phyloP scores from a whole-genome alignment of 2,888 invertebrate genomes.

The Volucella bombylans region DNA sequence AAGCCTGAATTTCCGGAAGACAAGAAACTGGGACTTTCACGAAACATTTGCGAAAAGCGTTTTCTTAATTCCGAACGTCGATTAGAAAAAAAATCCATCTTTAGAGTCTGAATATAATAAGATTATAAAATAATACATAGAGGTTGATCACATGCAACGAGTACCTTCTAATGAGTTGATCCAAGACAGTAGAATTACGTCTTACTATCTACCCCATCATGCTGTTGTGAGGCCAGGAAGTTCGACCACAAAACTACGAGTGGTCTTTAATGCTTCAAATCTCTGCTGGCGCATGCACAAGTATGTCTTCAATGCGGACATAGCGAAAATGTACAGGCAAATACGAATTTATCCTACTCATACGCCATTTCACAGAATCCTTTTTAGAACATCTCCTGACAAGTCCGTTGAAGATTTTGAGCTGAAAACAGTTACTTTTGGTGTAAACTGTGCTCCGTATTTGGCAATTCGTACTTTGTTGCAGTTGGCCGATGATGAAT shows the following conservation, averaged over 20 bases:
- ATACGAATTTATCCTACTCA: slow-evolving; percentile 59
- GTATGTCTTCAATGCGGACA: slow-evolving; percentile 73
- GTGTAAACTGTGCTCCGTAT: slow-evolving; percentile 41
- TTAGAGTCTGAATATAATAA: background rate
- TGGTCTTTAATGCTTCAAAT: no score
- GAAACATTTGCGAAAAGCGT: slow-evolving; percentile 2
- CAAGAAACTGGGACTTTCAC: background rate
- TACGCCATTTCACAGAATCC: slow-evolving; percentile 67
- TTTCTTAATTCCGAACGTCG: background rate
- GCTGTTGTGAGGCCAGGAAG: no score
- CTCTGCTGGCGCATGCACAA: no score
- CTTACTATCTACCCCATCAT: no score
- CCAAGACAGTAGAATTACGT: no score
- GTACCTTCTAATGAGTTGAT: no score
- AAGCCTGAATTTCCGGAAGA: slow-evolving; percentile 18
- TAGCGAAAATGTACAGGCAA: slow-evolving; percentile 75
- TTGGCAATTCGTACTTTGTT: slow-evolving; percentile 52
- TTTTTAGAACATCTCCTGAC: slow-evolving; percentile 29
- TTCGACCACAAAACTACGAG: no score
- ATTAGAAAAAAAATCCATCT: background rate
- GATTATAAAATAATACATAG: no score
- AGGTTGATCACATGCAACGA: no score
- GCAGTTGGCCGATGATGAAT: slow-evolving; percentile 45
- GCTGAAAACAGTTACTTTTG: slow-evolving; percentile 54
- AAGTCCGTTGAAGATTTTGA: slow-evolving; percentile 36